phyloP scores from a whole-genome alignment of 2,113 vertebrate species.

The Sebastes fasciatus region DNA sequence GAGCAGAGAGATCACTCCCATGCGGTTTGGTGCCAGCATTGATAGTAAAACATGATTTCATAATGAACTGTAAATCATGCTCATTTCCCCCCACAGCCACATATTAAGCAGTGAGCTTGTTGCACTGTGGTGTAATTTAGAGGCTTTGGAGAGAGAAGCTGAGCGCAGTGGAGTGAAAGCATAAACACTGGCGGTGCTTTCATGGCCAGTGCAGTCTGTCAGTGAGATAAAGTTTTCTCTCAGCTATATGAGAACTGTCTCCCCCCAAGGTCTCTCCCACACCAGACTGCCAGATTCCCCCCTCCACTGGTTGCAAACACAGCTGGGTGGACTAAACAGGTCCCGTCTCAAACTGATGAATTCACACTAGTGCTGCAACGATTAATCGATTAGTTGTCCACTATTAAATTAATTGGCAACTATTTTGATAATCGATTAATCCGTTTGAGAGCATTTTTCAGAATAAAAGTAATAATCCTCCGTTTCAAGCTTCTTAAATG shows the following conservation, averaged over 20 bases:
- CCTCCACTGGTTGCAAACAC: constrained; percentile 3
- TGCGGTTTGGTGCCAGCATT: not conserved
- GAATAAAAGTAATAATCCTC: too few species aligned
- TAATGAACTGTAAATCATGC: constrained; percentile 32
- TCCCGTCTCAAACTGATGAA: not conserved
- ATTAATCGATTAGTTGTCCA: too few species aligned
- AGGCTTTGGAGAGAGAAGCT: constrained; percentile 4
- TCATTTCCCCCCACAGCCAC: not conserved
- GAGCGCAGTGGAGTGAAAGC: constrained; percentile 14
- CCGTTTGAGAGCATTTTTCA: too few species aligned
- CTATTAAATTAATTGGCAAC: too few species aligned
- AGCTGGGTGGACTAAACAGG: not conserved
- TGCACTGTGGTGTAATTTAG: constrained; percentile 28
- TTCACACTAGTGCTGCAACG: not conserved
- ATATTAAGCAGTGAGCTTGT: constrained; percentile 20
- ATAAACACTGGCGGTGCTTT: constrained; percentile 37
- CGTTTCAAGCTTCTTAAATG: too few species aligned
- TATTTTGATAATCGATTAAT: too few species aligned
- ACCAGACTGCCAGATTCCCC: constrained; percentile 32
- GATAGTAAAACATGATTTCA: constrained; percentile 9
- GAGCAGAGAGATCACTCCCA: not conserved
- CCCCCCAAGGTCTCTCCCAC: constrained; percentile 37
- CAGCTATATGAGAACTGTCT: constrained; percentile 42
- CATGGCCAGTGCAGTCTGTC: constrained; percentile 25
- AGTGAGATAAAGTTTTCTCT: constrained; percentile 26